These are phyloP conservation scores for zebrafish (Danio rerio) DNA, from an alignment of 2,113 vertebrate genomes.

Conservation along the genomic window GRCz12tu NC_133180.1:66404501-66405000, in stretches of 20 bases:
- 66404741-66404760: constrained; percentile 8
- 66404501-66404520: neutral
- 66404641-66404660: neutral
- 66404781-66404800: neutral
- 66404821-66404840: constrained; percentile 47
- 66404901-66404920: constrained; percentile 48
- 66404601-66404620: constrained; percentile 10
- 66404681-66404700: neutral
- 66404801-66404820: constrained; percentile 10
- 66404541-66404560: constrained; percentile 9
- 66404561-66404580: neutral
- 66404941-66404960: constrained; percentile 52
- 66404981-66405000: constrained; percentile 64
- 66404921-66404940: constrained; percentile 46
- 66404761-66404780: neutral
- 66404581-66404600: neutral
- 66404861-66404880: constrained; percentile 62
- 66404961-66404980: constrained; percentile 32
- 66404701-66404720: neutral
- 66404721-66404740: constrained; percentile 9
- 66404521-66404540: constrained; percentile 15
- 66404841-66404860: constrained; percentile 49
- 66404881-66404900: constrained; percentile 60
- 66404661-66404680: constrained; percentile 16
- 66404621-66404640: too few relatives aligned